Evolutionary conservation across 2,113 vertebrate genomes (phyloP), one percentile per base, ranked within the genome.

Genomic region (Montifringilla adamsi): DNA sequence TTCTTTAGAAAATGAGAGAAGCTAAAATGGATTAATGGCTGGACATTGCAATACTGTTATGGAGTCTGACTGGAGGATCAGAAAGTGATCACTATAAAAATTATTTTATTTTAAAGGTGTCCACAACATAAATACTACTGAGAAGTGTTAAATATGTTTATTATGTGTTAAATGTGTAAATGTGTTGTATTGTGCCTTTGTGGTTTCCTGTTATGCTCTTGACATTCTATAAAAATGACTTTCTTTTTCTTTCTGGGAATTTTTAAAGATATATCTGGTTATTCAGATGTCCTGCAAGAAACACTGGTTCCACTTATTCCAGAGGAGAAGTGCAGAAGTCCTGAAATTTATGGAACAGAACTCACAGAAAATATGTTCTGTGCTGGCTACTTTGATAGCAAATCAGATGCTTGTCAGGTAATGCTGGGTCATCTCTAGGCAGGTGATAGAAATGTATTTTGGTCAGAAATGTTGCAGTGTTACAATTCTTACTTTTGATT

Each of bases 331-430:
- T 99, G 99, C 78, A 98, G 95, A 91, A 98, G 98, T 50, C 98
- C 98, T 1, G 98, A 99, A 18, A 97, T 99, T 50, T 99, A 99
- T 5, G 99, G 99, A 18, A 96, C 89, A 8, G 98, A 99, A 49
- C 86, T 99, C 74, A 99, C 97, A 13, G 78, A 97, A 49, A 98
- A 98, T 95, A 99, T 99, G 99, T 95, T 99, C 41, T 99, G 99
- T 22, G 99, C 99, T 0, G 99, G 99, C 56, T 98, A 98, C 85
- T 95, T 98, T 0, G 97, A 98, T 46, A 97, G 97, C 93, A 98
- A 97, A 70, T 96, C 96, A 1, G 99, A 99, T 6, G 99, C 99
- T 44, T 99, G 99, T 90, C 99, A 99, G 99, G 99, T 99, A 96
- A 96, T 20, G 24, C 41, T 87, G 56, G 63, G 60, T 90, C 56